Evolutionary conservation across 1,140 invertebrate species (phyloP).

Genomic region (Holcopasites calliopsidis): DNA sequence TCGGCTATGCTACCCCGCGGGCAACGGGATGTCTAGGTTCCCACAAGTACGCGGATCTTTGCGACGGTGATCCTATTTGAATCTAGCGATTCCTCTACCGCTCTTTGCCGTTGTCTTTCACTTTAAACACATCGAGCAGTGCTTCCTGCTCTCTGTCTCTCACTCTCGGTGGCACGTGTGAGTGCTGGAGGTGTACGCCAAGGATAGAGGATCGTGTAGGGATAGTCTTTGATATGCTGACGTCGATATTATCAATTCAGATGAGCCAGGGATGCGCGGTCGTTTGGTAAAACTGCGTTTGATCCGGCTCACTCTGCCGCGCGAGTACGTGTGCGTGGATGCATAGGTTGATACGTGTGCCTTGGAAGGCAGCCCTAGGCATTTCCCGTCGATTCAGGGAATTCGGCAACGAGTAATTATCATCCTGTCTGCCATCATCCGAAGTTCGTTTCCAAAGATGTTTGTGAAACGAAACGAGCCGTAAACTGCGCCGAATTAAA

Average conservation of each 20-base stretch:
- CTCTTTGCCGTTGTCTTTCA: constrained; percentile 39
- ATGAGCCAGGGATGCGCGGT: constrained; percentile 71
- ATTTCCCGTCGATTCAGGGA: constrained; percentile 50
- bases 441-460: too few species aligned
- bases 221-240: constrained; percentile 78
- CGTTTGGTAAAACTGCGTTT: constrained; percentile 77
- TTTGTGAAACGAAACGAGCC: too few species aligned
- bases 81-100: constrained; percentile 50
- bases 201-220: constrained; percentile 38
- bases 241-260: constrained; percentile 78
- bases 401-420: not conserved
- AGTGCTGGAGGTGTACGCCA: constrained; percentile 34
- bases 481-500: too few species aligned
- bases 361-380: constrained; percentile 54
- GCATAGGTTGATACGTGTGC: not conserved
- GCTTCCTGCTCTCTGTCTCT: constrained; percentile 52
- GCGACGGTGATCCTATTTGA: constrained; percentile 64
- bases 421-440: not conserved
- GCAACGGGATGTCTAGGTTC: constrained; percentile 63
- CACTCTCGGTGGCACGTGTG: constrained; percentile 43
- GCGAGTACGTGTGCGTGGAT: constrained; percentile 23
- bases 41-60: constrained; percentile 60
- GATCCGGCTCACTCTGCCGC: constrained; percentile 69
- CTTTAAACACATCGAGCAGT: constrained; percentile 52
- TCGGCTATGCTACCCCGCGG: constrained; percentile 4